Evolutionary conservation across 2,113 vertebrate species (phyloP).

Genomic region (Caloenas nicobarica): DNA sequence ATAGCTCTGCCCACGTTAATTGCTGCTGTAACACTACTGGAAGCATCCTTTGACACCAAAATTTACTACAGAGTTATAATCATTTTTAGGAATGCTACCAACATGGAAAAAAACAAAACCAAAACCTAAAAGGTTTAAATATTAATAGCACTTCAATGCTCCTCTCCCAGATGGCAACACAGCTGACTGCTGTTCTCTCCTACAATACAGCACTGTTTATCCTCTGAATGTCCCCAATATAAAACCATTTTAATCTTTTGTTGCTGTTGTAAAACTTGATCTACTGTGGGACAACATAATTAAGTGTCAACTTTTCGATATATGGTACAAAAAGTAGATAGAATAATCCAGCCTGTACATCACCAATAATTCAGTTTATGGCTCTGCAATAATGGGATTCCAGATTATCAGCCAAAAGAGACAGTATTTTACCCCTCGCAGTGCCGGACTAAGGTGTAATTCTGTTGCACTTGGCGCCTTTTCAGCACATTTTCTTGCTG

Average conservation of each 20-base stretch:
- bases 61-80: slow-evolving; percentile 38
- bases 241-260: slow-evolving; percentile 78
- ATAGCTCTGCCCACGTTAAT: slow-evolving; percentile 3
- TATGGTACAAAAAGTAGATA: slow-evolving; percentile 43
- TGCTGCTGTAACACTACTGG: not conserved
- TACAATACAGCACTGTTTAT: slow-evolving; percentile 62
- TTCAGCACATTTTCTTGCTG: not conserved
- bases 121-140: slow-evolving; percentile 54
- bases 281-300: slow-evolving; percentile 76
- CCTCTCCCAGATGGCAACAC: slow-evolving; percentile 65
- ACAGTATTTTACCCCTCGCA: slow-evolving; percentile 47
- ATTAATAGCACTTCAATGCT: slow-evolving; percentile 65
- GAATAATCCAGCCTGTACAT: slow-evolving; percentile 60
- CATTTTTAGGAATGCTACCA: slow-evolving; percentile 41
- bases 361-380: slow-evolving; percentile 73
- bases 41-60: slow-evolving; percentile 25
- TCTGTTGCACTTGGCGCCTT: not conserved
- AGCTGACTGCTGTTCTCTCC: slow-evolving; percentile 54
- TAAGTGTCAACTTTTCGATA: slow-evolving; percentile 76
- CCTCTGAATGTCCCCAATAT: slow-evolving; percentile 69
- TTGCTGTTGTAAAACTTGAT: slow-evolving; percentile 79
- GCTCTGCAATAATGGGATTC: slow-evolving; percentile 67
- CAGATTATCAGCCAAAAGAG: slow-evolving; percentile 66
- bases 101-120: not conserved
- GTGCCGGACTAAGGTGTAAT: not conserved